Conservation (phyloP, 2,888 invertebrate genomes). For the Chrysolina haemoptera region DNA sequence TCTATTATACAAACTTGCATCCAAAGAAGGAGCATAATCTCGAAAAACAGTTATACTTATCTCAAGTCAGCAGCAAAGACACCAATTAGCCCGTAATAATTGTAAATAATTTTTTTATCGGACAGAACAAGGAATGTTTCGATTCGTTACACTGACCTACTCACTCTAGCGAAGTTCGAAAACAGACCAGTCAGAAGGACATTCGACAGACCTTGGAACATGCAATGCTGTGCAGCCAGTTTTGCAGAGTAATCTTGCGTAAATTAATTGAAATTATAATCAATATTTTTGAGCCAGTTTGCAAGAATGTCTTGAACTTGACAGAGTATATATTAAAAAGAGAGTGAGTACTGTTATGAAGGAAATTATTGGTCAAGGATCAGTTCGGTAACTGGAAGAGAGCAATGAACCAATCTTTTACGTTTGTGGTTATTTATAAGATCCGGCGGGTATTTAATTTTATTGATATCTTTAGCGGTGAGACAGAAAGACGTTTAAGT, state of each 20-base stretch:
- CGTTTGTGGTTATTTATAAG: neutral
- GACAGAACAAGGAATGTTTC: slow-evolving; percentile 36
- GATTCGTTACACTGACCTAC: slow-evolving; percentile 46
- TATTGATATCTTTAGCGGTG: slow-evolving; percentile 5
- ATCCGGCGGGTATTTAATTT: neutral
- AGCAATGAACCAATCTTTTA: slow-evolving; percentile 5
- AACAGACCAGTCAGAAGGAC: slow-evolving; percentile 38
- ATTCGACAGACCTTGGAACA: slow-evolving; percentile 34
- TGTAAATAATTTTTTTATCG: slow-evolving; percentile 36
- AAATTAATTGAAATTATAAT: slow-evolving; percentile 27
- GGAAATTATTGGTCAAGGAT: slow-evolving; percentile 14
- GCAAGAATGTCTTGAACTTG: slow-evolving; percentile 17
- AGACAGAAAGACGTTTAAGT: neutral
- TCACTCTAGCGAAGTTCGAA: slow-evolving; percentile 33
- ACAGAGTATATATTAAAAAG: slow-evolving; percentile 11
- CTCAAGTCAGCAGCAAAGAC: slow-evolving; percentile 14
- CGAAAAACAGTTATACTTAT: slow-evolving; percentile 19
- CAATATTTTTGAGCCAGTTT: slow-evolving; percentile 23
- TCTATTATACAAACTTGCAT: neutral
- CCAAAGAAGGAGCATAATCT: slow-evolving; percentile 27
- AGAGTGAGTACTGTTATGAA: slow-evolving; percentile 20
- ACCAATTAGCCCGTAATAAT: slow-evolving; percentile 42
- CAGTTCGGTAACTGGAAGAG: slow-evolving; percentile 14
- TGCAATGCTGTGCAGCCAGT: slow-evolving; percentile 24
- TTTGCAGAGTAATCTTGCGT: slow-evolving; percentile 22